Evolutionary conservation across 2,888 invertebrate genomes (phyloP), one percentile per base, ranked within the genome.

Genomic region (Plagodis dolabraria): DNA sequence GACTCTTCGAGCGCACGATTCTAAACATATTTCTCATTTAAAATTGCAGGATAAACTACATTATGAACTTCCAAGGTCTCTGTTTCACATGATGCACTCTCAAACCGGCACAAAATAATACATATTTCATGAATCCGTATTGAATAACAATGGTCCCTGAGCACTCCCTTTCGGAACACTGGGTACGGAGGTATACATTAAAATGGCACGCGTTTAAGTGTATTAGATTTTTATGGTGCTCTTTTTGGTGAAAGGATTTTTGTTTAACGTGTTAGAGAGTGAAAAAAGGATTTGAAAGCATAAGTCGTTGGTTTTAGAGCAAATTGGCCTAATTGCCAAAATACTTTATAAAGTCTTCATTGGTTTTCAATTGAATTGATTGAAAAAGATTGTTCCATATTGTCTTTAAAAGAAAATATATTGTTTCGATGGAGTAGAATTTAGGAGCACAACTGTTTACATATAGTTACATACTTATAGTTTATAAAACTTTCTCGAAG

Each of bases 81-180:
- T 33, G 35, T 66, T 46, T 67, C 65, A 67, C 47, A 65, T 56
- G 59, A 47, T 63, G 57, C 61, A 60, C 36, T 63, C 60, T 60
- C 64, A 63, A 74, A 63, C 51, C 52, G 51, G 46, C 57, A 50
- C 58, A 60, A 78, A 80, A 82, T 82, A 83, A 87, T 88, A 86
- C 80, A 88, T 88, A 84, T 87, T 89, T 87, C 87, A 89, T 89
- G 86, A 85, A 85, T 78, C 76, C 70, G 80, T 79, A 85, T 86
- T 85, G 88, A 87, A 86, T 87, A 87, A 82, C 82, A 85, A 85
- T 69, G 68, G 53, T 64, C 65, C 66, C 62, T 68, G 60, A 60
- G 54, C 65, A 62, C 64, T 52, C 63, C 60, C 60, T 57, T 64
- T 60, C 47, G 60, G 60, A 47, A 63, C 60, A 61, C 65, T 47